Evolutionary conservation across 2,113 vertebrate species (phyloP), one percentile per base, ranked within the genome.

Genomic region (Condylura cristata): DNA sequence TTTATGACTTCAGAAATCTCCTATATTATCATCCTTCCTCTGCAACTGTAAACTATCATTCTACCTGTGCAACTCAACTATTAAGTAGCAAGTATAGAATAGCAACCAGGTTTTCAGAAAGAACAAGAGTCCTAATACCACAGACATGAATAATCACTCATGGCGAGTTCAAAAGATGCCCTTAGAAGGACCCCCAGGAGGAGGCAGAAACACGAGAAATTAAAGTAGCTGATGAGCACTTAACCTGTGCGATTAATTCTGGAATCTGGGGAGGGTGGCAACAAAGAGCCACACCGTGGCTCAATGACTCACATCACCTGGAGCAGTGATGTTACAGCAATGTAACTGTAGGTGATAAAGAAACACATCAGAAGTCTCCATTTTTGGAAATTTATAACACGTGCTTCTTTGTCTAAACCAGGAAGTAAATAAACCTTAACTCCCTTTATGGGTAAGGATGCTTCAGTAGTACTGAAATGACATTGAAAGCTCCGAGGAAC

Each of bases 381-480:
- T 63, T 95, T 89, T 74, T 80, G 32, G 28, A 86, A 94, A 95
- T 53, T 46, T 86, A 2, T 22, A 79, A 79, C 26, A 90, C 6
- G 48, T 58, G 32, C 9, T 89, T 94, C 61, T 94, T 80, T 86
- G 46, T 68, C 75, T 91, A 82, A 74, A 68, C 30, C 53, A 93
- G 41, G 58, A 89, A 94, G 53, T 37, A 61, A 8, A 83, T 82
- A 75, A 61, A 95, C 39, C 82, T 91, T 63, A 46, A 94, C 78
- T 95, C 10, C 89, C 58, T 89, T 89, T 86, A 44, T 26, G 51
- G 2, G 34, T 90, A 83, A 91, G 84, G 22, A 94, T 96, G 95
- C 48, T 88, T 65, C 48, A 84, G 48, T 32, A 90, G 92, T 80
- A 44, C 48, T 91, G 51, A 95, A 91, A 86, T 61, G 53, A 76